Conservation (phyloP, 2,888 invertebrate species). For the Anthophora plumipes region DNA sequence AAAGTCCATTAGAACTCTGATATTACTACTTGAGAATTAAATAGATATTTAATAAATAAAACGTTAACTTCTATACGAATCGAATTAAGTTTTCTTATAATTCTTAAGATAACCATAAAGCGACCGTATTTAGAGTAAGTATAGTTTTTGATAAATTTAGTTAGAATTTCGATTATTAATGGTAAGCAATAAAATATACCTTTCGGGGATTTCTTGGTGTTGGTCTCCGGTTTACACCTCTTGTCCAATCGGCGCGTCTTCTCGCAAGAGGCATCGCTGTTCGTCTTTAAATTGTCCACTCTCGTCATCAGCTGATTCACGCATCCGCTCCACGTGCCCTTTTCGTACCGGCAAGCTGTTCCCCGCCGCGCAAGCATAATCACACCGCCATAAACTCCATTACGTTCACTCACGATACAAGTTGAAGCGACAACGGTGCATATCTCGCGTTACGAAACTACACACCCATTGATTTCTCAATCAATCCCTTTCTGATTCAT, state of each 20-base stretch:
- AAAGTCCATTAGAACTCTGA: background rate
- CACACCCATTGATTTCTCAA: background rate
- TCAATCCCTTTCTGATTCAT: background rate
- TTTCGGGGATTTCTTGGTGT: conserved; percentile 81
- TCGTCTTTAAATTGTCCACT: conserved; percentile 92
- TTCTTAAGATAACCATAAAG: too few relatives aligned
- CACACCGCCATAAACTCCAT: conserved; percentile 40
- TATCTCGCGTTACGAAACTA: conserved; percentile 14
- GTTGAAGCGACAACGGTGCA: conserved; percentile 29
- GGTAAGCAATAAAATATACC: conserved; percentile 66
- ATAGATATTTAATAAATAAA: too few relatives aligned
- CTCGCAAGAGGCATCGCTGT: conserved; percentile 93
- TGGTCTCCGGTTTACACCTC: conserved; percentile 89
- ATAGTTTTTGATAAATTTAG: background rate
- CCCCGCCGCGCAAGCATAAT: conserved; percentile 44
- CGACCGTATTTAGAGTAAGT: too few relatives aligned
- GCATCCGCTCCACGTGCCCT: conserved; percentile 95
- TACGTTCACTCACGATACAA: conserved; percentile 27
- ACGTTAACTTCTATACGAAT: too few relatives aligned
- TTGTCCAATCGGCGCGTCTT: conserved; percentile 93
- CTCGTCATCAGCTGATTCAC: conserved; percentile 93
- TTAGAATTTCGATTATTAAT: background rate
- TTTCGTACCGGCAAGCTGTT: conserved; percentile 94
- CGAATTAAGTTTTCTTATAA: too few relatives aligned
- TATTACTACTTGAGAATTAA: background rate